Evolutionary conservation across 2,888 invertebrate species (phyloP).

Genomic region (Nysson spinosus): DNA sequence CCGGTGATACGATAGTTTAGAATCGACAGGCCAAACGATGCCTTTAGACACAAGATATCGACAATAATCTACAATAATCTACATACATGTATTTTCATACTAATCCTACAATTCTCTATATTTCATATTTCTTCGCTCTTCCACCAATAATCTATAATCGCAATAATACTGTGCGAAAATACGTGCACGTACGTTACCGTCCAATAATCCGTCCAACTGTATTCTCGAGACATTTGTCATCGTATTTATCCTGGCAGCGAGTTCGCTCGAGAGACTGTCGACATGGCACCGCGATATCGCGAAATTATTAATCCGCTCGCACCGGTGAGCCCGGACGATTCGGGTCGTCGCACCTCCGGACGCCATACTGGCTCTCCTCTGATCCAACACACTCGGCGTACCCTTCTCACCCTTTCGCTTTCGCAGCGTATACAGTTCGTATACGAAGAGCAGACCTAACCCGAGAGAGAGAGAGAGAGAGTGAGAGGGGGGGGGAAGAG

Average conservation of each 20-base stretch:
- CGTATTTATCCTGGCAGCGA: not conserved
- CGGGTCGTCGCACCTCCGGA: constrained; percentile 39
- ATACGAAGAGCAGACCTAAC: constrained; percentile 16
- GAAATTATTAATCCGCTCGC: constrained; percentile 61
- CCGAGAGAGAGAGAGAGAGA: no score
- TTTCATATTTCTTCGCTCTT: no score
- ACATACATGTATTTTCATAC: no score
- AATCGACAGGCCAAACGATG: constrained; percentile 7
- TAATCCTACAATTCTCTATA: no score
- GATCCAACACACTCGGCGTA: not conserved
- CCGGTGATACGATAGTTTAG: not conserved
- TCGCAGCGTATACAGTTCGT: constrained; percentile 5
- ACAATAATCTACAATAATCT: no score
- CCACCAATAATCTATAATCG: no score
- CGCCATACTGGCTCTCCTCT: constrained; percentile 6
- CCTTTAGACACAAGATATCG: not conserved
- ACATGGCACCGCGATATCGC: constrained; percentile 41
- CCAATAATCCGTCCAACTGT: no score
- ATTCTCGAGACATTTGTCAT: not conserved
- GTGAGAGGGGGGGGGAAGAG: no score
- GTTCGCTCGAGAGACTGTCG: constrained; percentile 2
- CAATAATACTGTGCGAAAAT: no score
- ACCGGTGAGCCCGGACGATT: constrained; percentile 31
- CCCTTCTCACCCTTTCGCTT: not conserved
- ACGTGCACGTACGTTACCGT: no score